Evolutionary conservation across 2,797 vertebrate species (phyloP).

Genomic region (Manis javanica): DNA sequence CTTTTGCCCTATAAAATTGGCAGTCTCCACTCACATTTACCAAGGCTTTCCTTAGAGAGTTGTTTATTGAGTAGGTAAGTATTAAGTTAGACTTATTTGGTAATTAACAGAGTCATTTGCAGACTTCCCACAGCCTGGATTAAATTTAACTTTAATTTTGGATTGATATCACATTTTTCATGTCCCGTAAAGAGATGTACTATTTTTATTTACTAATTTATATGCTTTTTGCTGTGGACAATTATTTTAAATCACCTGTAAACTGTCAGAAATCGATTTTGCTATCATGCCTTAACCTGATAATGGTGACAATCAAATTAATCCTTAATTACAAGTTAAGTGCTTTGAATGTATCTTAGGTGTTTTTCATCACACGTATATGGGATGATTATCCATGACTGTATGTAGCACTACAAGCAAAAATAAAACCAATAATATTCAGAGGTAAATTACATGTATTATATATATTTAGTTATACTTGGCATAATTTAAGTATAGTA

Average conservation of each 20-base stretch:
- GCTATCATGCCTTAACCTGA: slow-evolving; percentile 10
- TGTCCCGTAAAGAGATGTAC: not conserved
- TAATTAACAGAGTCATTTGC: slow-evolving; percentile 57
- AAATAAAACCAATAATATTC: not conserved
- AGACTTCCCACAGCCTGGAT: not conserved
- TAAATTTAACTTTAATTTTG: slow-evolving; percentile 54
- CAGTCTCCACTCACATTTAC: not conserved
- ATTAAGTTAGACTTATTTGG: slow-evolving; percentile 29
- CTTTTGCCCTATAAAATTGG: not conserved
- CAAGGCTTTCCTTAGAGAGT: not conserved
- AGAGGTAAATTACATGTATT: not conserved
- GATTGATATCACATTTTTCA: not conserved
- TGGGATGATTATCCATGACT: not conserved
- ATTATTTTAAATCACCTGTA: slow-evolving; percentile 48
- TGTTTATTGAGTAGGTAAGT: not conserved
- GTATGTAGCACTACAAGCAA: not conserved
- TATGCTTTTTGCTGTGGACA: slow-evolving; percentile 16
- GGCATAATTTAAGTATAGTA: not conserved
- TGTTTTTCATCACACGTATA: not conserved
- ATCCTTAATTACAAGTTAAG: slow-evolving; percentile 12
- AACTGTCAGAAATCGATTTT: slow-evolving; percentile 44
- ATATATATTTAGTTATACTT: not conserved
- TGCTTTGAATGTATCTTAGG: not conserved
- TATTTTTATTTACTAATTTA: slow-evolving; percentile 17
- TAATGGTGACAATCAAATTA: slow-evolving; percentile 28